These are phyloP conservation scores for Paraplagusia blochii DNA, from an alignment of 2,113 vertebrate genomes.

Conservation along the genomic window DNA sequence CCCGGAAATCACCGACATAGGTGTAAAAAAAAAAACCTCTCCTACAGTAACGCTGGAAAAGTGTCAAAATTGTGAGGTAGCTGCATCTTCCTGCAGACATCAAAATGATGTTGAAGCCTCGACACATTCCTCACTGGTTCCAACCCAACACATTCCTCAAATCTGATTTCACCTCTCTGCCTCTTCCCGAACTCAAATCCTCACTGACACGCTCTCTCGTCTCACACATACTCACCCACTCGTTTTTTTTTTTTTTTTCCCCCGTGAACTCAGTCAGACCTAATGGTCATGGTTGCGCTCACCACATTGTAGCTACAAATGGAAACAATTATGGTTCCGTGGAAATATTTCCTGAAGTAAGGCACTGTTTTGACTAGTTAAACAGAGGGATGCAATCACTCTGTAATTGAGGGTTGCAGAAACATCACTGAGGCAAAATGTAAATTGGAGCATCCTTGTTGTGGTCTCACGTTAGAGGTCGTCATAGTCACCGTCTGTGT, in stretches of 20 bases:
- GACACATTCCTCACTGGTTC: slow-evolving; percentile 23
- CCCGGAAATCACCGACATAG: slow-evolving; percentile 2
- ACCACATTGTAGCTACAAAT: slow-evolving; percentile 68
- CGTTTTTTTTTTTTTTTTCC: slow-evolving; percentile 41
- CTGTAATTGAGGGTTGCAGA: slow-evolving; percentile 68
- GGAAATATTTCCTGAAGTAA: slow-evolving; percentile 76
- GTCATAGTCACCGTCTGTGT: slow-evolving; percentile 27
- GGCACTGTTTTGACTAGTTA: slow-evolving; percentile 69
- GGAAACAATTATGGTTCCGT: slow-evolving; percentile 74
- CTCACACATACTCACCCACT: slow-evolving; percentile 15
- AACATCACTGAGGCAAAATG: slow-evolving; percentile 52
- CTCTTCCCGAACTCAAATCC: slow-evolving; percentile 11
- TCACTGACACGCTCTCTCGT: slow-evolving; percentile 6
- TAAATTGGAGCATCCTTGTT: slow-evolving; percentile 41
- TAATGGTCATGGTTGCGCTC: slow-evolving; percentile 64
- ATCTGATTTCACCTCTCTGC: slow-evolving; percentile 27
- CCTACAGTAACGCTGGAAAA: not conserved
- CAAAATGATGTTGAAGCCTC: not conserved
- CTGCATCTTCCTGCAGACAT: not conserved
- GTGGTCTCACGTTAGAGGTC: slow-evolving; percentile 32
- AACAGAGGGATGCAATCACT: slow-evolving; percentile 72
- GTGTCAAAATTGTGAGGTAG: not conserved
- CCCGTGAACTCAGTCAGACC: slow-evolving; percentile 60
- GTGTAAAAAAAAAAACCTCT: slow-evolving; percentile 6
- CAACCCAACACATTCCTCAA: slow-evolving; percentile 38